phyloP scores from a whole-genome alignment of 2,888 invertebrate genomes.

The Drosophila quasianomalipes region DNA sequence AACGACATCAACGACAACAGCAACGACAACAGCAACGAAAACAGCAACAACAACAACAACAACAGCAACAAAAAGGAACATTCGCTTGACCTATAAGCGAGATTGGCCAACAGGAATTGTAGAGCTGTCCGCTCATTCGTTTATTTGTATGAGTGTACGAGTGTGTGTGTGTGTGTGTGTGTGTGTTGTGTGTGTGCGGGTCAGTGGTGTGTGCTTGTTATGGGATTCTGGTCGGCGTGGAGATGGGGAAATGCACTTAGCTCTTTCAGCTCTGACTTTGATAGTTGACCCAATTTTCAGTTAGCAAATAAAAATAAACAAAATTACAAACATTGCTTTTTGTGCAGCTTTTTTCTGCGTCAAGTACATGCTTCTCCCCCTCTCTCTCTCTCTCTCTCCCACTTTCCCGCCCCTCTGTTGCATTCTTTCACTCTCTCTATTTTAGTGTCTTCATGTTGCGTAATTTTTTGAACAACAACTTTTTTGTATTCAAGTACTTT shows the following conservation, averaged over 20 bases:
- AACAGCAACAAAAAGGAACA: conserved; percentile 30
- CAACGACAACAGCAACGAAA: conserved; percentile 23
- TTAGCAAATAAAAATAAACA: conserved; percentile 61
- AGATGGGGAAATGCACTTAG: conserved; percentile 59
- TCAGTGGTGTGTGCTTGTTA: conserved; percentile 13
- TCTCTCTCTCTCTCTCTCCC: background rate
- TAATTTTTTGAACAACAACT: conserved; percentile 75
- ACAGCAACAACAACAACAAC: conserved; percentile 3
- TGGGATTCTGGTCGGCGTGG: background rate
- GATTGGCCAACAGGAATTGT: conserved; percentile 78
- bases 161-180: conserved; percentile 20
- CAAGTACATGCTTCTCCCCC: conserved; percentile 51
- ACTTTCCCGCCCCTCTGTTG: background rate
- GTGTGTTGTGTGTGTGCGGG: conserved; percentile 12
- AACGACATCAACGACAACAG: conserved; percentile 26
- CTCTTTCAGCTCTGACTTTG: conserved; percentile 77
- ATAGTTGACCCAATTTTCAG: conserved; percentile 78
- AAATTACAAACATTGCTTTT: conserved; percentile 62
- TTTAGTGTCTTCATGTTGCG: conserved; percentile 51
- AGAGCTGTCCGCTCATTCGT: conserved; percentile 36
- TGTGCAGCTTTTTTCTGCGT: conserved; percentile 53
- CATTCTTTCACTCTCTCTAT: conserved; percentile 7
- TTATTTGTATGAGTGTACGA: conserved; percentile 16
- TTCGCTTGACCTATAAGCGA: conserved; percentile 75
- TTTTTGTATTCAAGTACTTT: conserved; percentile 62